Conservation (phyloP, 2,888 invertebrate species). For the Lordiphosa fenestrarum region DNA sequence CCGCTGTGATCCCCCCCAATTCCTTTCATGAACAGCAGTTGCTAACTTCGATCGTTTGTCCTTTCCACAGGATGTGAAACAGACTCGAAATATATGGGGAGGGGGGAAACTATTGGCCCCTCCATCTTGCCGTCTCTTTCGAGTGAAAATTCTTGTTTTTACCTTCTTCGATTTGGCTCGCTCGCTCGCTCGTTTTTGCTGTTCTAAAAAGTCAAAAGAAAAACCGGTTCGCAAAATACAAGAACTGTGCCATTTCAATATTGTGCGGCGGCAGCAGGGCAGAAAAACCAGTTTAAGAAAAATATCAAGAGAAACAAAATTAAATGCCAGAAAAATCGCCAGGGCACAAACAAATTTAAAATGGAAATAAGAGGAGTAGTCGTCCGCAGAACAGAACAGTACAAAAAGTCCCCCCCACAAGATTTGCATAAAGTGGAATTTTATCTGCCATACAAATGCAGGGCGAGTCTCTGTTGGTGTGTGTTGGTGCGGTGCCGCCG, state of each 20-base stretch:
- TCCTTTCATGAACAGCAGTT: slow-evolving; percentile 21
- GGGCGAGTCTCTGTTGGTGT: slow-evolving; percentile 11
- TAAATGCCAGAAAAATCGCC: slow-evolving; percentile 44
- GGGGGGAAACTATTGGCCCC: slow-evolving; percentile 12
- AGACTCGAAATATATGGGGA: slow-evolving; percentile 5
- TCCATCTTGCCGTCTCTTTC: background rate
- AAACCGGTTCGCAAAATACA: slow-evolving; percentile 70
- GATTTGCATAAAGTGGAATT: slow-evolving; percentile 74
- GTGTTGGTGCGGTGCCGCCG: background rate
- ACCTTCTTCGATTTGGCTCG: no score
- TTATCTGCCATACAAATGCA: slow-evolving; percentile 33
- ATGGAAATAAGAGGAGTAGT: slow-evolving; percentile 61
- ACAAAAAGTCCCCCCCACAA: slow-evolving; percentile 57
- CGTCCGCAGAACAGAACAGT: slow-evolving; percentile 22
- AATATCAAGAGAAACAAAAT: slow-evolving; percentile 35
- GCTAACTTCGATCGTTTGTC: slow-evolving; percentile 33
- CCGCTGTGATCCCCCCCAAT: slow-evolving; percentile 27
- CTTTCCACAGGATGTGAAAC: slow-evolving; percentile 14
- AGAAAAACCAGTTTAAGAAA: slow-evolving; percentile 73
- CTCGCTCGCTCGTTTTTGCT: slow-evolving; percentile 2
- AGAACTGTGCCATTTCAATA: slow-evolving; percentile 69
- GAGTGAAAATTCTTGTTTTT: slow-evolving; percentile 15
- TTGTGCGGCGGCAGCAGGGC: slow-evolving; percentile 52
- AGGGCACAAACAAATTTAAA: slow-evolving; percentile 62
- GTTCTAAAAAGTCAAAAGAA: slow-evolving; percentile 69